Percentiles rank a stretch among this genome's conserved stretches.
Evolutionary conservation across 92 coral and sea anemone species (phyloP).

Genomic region (Hydrozoanthus gracilis): DNA sequence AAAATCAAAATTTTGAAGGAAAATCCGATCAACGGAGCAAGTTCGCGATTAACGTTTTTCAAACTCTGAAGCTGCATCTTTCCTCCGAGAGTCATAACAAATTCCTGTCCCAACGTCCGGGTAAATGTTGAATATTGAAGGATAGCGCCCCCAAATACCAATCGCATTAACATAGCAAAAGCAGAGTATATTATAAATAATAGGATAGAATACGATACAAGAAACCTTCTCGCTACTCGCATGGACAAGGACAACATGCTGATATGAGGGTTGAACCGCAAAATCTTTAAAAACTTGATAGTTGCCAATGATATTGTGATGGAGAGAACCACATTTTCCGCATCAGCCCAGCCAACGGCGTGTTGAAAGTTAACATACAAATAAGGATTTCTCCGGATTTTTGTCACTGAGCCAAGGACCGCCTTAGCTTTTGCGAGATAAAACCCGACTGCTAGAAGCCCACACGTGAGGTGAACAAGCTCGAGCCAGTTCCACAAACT

Average conservation of each 20-base stretch:
- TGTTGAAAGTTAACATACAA: conserved; percentile 72
- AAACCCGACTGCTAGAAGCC: conserved; percentile 62
- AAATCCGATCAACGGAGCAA: conserved; percentile 75
- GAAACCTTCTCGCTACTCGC: conserved; percentile 57
- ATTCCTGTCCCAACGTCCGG: conserved; percentile 61
- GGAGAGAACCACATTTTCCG: conserved; percentile 72
- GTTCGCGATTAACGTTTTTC: conserved; percentile 43
- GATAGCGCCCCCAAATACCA: conserved; percentile 62
- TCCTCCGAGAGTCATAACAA: conserved; percentile 76
- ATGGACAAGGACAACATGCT: conserved; percentile 72
- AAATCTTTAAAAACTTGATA: conserved; percentile 67
- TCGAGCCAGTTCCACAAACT: conserved; percentile 81
- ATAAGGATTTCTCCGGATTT: conserved; percentile 72
- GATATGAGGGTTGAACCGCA: conserved; percentile 83
- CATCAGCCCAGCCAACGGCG: conserved; percentile 66
- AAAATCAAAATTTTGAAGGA: conserved; percentile 64
- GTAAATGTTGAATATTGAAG: conserved; percentile 52
- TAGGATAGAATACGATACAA: conserved; percentile 69
- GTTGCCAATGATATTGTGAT: conserved; percentile 74
- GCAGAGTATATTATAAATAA: conserved; percentile 60
- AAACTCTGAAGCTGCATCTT: conserved; percentile 60
- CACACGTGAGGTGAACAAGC: conserved; percentile 64
- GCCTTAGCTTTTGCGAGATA: conserved; percentile 68
- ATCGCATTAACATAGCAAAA: conserved; percentile 56
- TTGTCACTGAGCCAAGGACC: conserved; percentile 59